A percentile compares a stretch with the other conserved stretches of the same genome.
Conservation (phyloP, 2,888 invertebrate species). For the Hypselothyrea guttata region DNA sequence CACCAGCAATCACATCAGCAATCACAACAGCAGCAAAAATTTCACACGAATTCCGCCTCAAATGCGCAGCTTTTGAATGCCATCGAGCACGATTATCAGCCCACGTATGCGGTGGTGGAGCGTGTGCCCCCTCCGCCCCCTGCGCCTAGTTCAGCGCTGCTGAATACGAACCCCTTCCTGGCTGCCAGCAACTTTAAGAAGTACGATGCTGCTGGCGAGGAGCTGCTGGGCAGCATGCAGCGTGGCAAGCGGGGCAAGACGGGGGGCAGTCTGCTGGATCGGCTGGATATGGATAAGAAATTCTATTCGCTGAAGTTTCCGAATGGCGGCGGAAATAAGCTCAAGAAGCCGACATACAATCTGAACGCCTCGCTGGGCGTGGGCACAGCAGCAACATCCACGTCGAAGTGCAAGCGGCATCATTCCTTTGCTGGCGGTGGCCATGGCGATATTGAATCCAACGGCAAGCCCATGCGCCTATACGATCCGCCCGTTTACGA, state of each 20-base stretch:
- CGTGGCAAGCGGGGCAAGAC: constrained; percentile 38
- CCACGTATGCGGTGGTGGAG: constrained; percentile 77
- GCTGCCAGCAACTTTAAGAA: constrained; percentile 80
- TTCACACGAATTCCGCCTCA: constrained; percentile 60
- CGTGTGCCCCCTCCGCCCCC: constrained; percentile 55
- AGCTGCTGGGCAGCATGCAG: constrained; percentile 45
- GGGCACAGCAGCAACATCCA: constrained; percentile 35
- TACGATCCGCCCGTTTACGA: constrained; percentile 84
- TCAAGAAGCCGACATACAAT: constrained; percentile 45
- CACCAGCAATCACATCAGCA: constrained; percentile 18
- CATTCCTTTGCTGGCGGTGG: constrained; percentile 82
- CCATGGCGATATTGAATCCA: constrained; percentile 80
- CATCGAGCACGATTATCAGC: constrained; percentile 78
- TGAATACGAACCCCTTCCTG: constrained; percentile 79
- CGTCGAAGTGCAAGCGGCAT: constrained; percentile 80
- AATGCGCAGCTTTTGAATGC: constrained; percentile 74
- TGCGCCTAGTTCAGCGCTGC: constrained; percentile 48
- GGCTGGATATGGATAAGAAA: constrained; percentile 76
- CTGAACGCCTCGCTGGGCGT: constrained; percentile 49
- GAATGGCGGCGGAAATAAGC: constrained; percentile 42
- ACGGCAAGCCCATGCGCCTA: constrained; percentile 74
- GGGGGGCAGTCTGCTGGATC: constrained; percentile 51
- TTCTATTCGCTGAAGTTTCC: constrained; percentile 81
- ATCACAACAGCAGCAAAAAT: constrained; percentile 45
- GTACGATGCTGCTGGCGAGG: constrained; percentile 68